Base-by-base conservation (phyloP, 2,888 invertebrate genomes). In the Agriopis aurantiaria region DNA sequence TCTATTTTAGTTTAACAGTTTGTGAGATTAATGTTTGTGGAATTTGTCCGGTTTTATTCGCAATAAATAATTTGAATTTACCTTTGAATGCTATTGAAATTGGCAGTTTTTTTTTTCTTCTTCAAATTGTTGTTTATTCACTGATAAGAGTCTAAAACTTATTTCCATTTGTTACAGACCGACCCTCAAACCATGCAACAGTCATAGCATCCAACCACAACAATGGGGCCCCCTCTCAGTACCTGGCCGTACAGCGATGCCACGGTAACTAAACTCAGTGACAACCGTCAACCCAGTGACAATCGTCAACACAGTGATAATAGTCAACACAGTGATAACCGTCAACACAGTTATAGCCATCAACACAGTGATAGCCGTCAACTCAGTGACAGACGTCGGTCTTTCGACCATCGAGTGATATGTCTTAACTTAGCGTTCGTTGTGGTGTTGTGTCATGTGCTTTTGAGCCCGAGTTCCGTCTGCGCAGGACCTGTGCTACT, bases 401-500 rank as follows among this genome's bases (percentile, higher is more conserved):
- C 43, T 7, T 23, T 33, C 33, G 53, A 82, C 77, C 82, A 88
- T 64, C 81, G 90, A 70, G 84, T 85, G 71, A 57, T 90, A 63
- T 84, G 87, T 78, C 78, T 90, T 65, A 90, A 92, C 77, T 88
- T 91, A 68, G 88, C 91, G 9, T 83, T 91, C 65, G 82, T 81
- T 0, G 69, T 91, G 52, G 78, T 93, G 62, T 74, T 91, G 52
- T 75, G 91, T 59, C 91, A 92, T 82, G 81, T 91, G 75, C 70
- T 91, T 61, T 78, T 91, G 63, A 87, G 82, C 82, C 80, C 88
- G 59, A 86, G 84, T 71, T 82, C 79, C 33, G 93, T 89, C 12
- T 79, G 78, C 33, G 93, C 91, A 0, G 91, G 92, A 0, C 93
- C 93, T 3, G 92, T 94, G 49, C 77, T 92, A 73, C 76, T 93